Base-by-base conservation (phyloP, 2,113 vertebrate genomes). In the Ophthalmolycus amberensis region DNA sequence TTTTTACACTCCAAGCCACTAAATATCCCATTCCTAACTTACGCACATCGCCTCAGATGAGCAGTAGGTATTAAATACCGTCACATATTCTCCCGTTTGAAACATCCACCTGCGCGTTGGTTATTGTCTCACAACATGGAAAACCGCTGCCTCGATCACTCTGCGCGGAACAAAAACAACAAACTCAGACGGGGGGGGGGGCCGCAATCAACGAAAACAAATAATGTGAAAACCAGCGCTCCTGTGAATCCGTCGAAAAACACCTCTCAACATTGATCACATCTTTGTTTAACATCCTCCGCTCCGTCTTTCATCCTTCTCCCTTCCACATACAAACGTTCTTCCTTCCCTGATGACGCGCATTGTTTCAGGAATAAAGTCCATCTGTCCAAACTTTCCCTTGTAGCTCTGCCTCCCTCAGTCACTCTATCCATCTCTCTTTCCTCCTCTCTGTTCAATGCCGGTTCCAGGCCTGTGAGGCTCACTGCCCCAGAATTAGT, bases 401-500 rank as follows among this genome's bases (percentile, higher is more conserved):
- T 15, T 59, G 27, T 40, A 64, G 37, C 56, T 22, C 62, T 70
- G 14, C 70, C 48, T 71, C 29, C 40, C 34, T 74, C 58, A 27
- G 46, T 86, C 44, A 27, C 56, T 84, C 62, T 40, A 46, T 52
- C 71, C 37, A 34, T 66, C 73, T 74, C 34, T 66, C 71, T 6
- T 15, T 70, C 66, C 80, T 62, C 46, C 58, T 40, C 83, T 77
- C 71, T 66, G n/a, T 75, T 48, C 82, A 85, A 86, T 71, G 40
- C 71, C 32, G 48, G 77, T 90, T 86, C 87, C 63, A 54, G 65
- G 69, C 84, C 71, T 29, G 81, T 27, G 75, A 85, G 87, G 71
- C 86, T 80, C 70, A 68, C 79, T 80, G 4, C 69, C 78, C 78
- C 48, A 44, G 76, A 85, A 91, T 94, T 93, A 67, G 91, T 91